A percentile compares a stretch with the other conserved stretches of the same genome.
These are phyloP conservation scores for Desmodus rotundus DNA, from an alignment of 2,113 vertebrate genomes.

Conservation along the genomic window DNA sequence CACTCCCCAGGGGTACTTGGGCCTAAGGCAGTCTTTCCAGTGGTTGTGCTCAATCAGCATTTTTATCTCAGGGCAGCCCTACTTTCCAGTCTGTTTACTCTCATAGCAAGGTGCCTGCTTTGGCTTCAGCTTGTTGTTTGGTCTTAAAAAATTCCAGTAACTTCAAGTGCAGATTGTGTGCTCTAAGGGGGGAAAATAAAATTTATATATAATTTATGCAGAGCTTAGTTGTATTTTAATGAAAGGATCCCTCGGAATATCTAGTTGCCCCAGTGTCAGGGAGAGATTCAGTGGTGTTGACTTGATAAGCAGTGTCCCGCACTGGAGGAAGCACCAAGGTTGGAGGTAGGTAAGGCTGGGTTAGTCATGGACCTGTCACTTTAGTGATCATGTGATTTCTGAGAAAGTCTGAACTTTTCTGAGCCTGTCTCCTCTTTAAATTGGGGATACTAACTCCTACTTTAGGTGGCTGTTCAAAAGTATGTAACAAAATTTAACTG, in stretches of 20 bases:
- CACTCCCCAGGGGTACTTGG: neutral
- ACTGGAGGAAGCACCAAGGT: neutral
- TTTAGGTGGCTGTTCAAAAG: neutral
- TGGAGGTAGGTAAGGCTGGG: neutral
- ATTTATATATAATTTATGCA: neutral
- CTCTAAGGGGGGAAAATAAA: neutral
- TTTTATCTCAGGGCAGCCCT: neutral
- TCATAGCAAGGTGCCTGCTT: neutral
- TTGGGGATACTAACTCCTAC: neutral
- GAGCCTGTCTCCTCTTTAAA: neutral
- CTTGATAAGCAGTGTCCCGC: neutral
- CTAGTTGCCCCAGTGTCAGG: neutral
- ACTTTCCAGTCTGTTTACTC: neutral
- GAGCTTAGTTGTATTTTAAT: neutral
- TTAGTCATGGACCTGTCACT: neutral
- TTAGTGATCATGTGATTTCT: neutral
- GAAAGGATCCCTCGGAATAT: neutral
- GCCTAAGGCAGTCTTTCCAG: neutral
- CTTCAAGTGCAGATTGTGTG: neutral
- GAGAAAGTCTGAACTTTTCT: neutral
- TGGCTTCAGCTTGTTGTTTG: neutral
- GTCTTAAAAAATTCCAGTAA: neutral
- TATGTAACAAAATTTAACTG: neutral
- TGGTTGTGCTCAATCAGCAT: neutral
- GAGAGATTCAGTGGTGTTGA: neutral